Percentiles rank a stretch among this genome's conserved stretches.
These are phyloP conservation scores for Gnathonemus echidnorhynchus DNA, from an alignment of 2,113 vertebrate genomes.

Conservation along the genomic window DNA sequence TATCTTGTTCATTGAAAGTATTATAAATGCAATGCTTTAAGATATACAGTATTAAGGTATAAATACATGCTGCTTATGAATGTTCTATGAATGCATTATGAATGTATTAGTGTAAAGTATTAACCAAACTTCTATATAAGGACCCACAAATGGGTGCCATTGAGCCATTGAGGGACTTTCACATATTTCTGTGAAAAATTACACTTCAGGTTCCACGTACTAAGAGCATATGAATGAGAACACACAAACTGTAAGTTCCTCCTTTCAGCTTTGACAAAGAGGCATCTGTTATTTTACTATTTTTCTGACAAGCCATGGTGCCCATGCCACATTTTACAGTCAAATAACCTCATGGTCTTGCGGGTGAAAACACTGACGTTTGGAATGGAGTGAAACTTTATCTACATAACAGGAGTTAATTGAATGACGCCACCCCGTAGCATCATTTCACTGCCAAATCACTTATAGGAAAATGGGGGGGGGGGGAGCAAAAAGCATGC, in stretches of 20 bases:
- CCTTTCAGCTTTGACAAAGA: conserved; percentile 5
- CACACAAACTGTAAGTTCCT: background rate
- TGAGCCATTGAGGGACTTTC: background rate
- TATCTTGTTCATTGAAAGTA: background rate
- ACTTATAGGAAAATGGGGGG: background rate
- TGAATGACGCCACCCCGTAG: background rate
- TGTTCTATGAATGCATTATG: background rate
- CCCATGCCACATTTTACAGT: background rate
- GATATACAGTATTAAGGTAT: background rate
- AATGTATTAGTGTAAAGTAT: background rate
- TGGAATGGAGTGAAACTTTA: background rate
- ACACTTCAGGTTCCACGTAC: background rate
- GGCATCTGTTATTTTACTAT: background rate
- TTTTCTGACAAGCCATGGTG: background rate
- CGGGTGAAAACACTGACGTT: background rate
- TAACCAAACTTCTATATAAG: background rate
- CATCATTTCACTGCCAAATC: conserved; percentile 8
- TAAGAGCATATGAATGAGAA: background rate
- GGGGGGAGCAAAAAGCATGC: background rate
- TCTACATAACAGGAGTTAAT: background rate
- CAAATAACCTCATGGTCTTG: background rate
- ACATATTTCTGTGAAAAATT: background rate
- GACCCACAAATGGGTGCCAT: background rate
- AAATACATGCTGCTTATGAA: background rate
- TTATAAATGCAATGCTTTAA: background rate